Base-by-base conservation (phyloP, 2,888 invertebrate genomes). In the Priocnemis perturbator region DNA sequence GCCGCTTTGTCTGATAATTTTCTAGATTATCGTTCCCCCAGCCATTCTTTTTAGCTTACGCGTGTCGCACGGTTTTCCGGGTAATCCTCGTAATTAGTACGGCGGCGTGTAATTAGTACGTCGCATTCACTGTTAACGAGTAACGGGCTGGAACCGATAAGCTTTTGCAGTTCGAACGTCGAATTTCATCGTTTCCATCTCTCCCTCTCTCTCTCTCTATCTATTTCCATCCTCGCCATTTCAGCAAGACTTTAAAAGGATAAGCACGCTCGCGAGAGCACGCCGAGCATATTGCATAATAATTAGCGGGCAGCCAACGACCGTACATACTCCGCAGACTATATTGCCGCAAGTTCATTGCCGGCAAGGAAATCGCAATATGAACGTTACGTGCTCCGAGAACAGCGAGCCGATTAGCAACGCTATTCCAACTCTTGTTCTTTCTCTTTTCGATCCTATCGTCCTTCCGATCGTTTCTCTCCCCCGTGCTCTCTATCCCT, bases 311-410 rank as follows among this genome's bases (percentile, higher is more conserved):
- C 74, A 78, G 79, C 73, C 73, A 81, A 78, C 79, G 79, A 74
- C 78, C 77, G 76, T 76, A 69, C 55, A 61, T 66, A 71, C 73
- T 68, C 81, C 68, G 71, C 50, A 64, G 58, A 74, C 69, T 60
- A 71, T 74, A 74, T 71, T 73, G 74, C 72, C 68, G 79, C 85
- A 85, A 85, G 85, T 85, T 85, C 85, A 85, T 85, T 85, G 85
- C 82, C 84, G 77, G 76, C 79, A 73, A 74, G 74, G 81, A 84
- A 82, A 84, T 78, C 76, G 81, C 74, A 70, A 70, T 81, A 78
- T 74, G 69, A 72, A 69, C 71, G 65, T 78, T 81, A 83, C 81
- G 81, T 81, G 81, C 79, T 58, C 73, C 61, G 30, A 59, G 75
- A 72, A 76, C 74, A 73, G 55, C 71, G 74, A 63, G 66, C 71